Evolutionary conservation across 2,888 invertebrate species (phyloP), one percentile per base, ranked within the genome.

Genomic region (Smittia sp.): DNA sequence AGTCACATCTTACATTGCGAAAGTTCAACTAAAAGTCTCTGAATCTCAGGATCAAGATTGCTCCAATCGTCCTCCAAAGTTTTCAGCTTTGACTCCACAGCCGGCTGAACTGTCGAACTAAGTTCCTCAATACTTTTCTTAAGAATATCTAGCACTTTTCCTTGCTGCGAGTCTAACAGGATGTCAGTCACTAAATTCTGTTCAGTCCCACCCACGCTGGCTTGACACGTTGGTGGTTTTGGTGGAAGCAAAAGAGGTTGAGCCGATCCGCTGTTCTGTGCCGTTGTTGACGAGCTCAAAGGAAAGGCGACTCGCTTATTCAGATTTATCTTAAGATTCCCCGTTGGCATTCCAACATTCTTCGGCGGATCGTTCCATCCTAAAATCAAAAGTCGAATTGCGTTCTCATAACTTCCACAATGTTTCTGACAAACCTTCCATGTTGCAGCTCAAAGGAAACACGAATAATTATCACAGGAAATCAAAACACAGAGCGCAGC

Each of bases 291-390:
- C n/a, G 69, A 24, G 20, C 38, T 58, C n/a, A 72, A 24, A 9
- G 72, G 72, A 72, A 72, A 72, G 13, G 72, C 72, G 1, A 72
- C 62, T 39, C 72, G 18, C 20, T 72, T 72, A 25, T 72, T 72
- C 13, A 72, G 39, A 39, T 72, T 72, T 9, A 72, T 72, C 32
- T 72, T 72, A 3, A 70, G n/a, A 4, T 70, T 70, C 27, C 72
- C 72, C 3, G 72, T 72, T 32, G 69, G 18, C 3, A 11, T 22
- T 58, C 9, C 15, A 1, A 20, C 18, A 22, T 52, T 54, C n/a
- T 72, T 20, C 24, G 62, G 58, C 0, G 72, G 58, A 15, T 72
- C 72, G 22, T 72, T 72, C 72, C 72, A 72, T 3, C 72, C 72
- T 72, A 2, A 25, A 70, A n/a, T n/a, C n/a, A n/a, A n/a, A n/a